A percentile compares a stretch with the other conserved stretches of the same genome.
These are phyloP conservation scores for Ianthella basta DNA, from an alignment of 37 sponge, comb jelly and placozoan genomes.

Conservation along the genomic window DNA sequence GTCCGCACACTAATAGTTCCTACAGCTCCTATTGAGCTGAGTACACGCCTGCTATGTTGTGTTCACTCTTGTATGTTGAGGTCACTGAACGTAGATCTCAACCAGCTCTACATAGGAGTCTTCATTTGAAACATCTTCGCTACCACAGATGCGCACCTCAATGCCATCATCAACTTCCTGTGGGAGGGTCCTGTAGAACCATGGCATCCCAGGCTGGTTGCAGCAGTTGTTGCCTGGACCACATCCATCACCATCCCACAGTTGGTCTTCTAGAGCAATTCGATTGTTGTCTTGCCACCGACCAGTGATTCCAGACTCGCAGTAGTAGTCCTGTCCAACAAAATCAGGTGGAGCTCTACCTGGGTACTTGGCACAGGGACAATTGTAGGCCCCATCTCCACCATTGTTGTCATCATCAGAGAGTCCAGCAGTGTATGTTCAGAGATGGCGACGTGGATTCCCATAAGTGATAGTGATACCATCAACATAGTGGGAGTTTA, in stretches of 20 bases:
- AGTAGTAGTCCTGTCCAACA: conserved; percentile 21
- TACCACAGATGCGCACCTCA: conserved; percentile 7
- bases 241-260: conserved; percentile 30
- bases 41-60: too few relatives aligned
- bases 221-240: conserved; percentile 27
- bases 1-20: too few relatives aligned
- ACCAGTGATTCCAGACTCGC: conserved; percentile 10
- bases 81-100: conserved; percentile 33
- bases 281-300: neutral
- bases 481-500: neutral
- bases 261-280: neutral
- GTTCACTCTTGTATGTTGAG: too few relatives aligned
- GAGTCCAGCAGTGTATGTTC: conserved; percentile 11
- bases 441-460: neutral
- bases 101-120: neutral
- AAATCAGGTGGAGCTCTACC: conserved; percentile 23
- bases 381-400: neutral
- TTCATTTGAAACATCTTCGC: conserved; percentile 9
- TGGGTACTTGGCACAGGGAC: conserved; percentile 23
- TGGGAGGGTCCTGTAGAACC: conserved; percentile 16
- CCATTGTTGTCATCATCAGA: neutral
- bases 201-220: neutral
- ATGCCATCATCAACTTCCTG: neutral
- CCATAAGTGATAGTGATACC: conserved; percentile 17
- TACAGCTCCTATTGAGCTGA: too few relatives aligned